Base-by-base conservation (phyloP, 2,113 vertebrate species). In the Haliaeetus leucogaster region DNA sequence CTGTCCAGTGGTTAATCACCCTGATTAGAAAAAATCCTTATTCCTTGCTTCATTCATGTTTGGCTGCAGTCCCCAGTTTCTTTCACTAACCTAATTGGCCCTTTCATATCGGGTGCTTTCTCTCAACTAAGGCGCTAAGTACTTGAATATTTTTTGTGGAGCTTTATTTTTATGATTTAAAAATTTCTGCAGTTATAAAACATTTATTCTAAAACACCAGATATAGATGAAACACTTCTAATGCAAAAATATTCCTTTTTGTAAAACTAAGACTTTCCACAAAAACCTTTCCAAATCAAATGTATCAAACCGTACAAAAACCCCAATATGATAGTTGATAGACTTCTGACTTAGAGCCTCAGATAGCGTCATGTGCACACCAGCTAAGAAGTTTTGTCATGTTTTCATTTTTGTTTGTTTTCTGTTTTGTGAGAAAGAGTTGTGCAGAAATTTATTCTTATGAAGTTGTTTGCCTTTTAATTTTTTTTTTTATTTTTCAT, bases 321-420 rank as follows among this genome's bases (percentile, higher is more conserved):
- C 61, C n/a, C 26, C 25, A 42, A 6, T 32, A 10, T 19, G 16
- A 55, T 7, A 61, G 14, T 8, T 68, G 38, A 62, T 9, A 77
- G 23, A 77, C 11, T 78, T n/a, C 21, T 87, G 63, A 63, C 13
- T 43, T 67, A 14, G 26, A 63, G 10, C 14, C 22, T 92, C 63
- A 78, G 38, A 5, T 14, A 18, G 3, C 8, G 2, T 56, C 6
- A 1, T 55, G 29, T n/a, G 16, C 5, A 17, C 7, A 36, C 3
- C 53, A 65, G 8, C 26, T 70, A 55, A 70, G 10, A 67, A 76
- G 6, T 30, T 94, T 65, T 59, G 19, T 18, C 8, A 16, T 19
- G 1, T 30, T 68, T 77, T 80, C 50, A 15, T 74, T 79, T 77
- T 59, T 3, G 2, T n/a, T 73, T 58, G 2, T 42, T 67, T 80